A percentile compares a stretch with the other conserved stretches of the same genome.
These are phyloP conservation scores for Patiria miniata DNA, from an alignment of 35 echinoderm and acorn worm species.

Conservation along the genomic window DNA sequence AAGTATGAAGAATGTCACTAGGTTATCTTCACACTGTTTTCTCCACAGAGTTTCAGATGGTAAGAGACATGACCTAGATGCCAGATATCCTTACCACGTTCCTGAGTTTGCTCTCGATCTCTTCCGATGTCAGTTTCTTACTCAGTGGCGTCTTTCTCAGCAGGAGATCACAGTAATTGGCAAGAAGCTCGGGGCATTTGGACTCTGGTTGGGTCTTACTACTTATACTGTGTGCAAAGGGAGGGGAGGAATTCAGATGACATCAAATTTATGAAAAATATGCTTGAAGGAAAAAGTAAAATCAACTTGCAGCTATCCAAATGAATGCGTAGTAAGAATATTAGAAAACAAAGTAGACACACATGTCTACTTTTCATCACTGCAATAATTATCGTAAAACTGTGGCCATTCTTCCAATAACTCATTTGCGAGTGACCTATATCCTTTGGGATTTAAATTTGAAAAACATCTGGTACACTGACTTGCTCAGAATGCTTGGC, in stretches of 20 bases:
- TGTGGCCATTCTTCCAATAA: no score
- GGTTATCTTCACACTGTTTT: no score
- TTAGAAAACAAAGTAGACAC: neutral
- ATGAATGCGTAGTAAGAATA: slow-evolving; percentile 4
- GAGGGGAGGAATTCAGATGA: neutral
- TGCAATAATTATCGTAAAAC: no score
- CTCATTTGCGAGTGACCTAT: no score
- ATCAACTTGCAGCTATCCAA: neutral
- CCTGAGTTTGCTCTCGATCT: slow-evolving; percentile 95
- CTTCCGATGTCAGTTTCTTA: slow-evolving; percentile 95
- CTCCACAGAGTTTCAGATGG: no score
- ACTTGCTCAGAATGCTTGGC: no score
- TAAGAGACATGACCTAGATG: no score
- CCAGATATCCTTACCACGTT: slow-evolving; percentile 85
- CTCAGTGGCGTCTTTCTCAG: slow-evolving; percentile 93
- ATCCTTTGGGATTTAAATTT: no score
- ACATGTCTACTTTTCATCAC: no score
- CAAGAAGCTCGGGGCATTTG: slow-evolving; percentile 94
- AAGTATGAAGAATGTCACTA: no score
- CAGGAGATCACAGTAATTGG: slow-evolving; percentile 97
- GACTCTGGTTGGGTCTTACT: slow-evolving; percentile 98
- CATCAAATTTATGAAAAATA: no score
- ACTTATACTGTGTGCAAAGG: slow-evolving; percentile 45
- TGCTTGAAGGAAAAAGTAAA: neutral
- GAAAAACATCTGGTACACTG: no score